These are phyloP conservation scores for Acipenser transmontanus DNA, from an alignment of 2,797 vertebrate species.

Conservation along the genomic window DNA sequence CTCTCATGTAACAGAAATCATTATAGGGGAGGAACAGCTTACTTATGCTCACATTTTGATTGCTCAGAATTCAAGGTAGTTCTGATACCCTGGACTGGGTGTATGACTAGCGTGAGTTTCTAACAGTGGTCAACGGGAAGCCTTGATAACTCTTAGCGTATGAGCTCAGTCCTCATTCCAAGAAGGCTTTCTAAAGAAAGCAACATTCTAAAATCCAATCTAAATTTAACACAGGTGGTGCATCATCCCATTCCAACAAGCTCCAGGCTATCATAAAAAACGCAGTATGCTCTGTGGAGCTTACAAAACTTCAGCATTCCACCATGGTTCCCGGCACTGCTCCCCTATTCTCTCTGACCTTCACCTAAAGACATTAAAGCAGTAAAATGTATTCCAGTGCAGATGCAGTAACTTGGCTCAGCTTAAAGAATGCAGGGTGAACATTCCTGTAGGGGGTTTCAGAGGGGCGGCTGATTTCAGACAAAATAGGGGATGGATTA, in stretches of 20 bases:
- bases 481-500: too few relatives aligned
- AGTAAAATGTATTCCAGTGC: not conserved
- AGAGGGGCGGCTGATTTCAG: not conserved
- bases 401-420: not conserved
- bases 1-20: too few relatives aligned
- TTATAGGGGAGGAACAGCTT: too few relatives aligned
- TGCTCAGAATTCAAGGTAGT: too few relatives aligned
- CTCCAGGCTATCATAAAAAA: constrained; percentile 56
- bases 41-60: too few relatives aligned
- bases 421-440: not conserved
- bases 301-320: constrained; percentile 54
- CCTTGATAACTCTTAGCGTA: not conserved
- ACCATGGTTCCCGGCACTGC: constrained; percentile 51
- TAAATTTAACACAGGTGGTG: constrained; percentile 52
- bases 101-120: too few relatives aligned
- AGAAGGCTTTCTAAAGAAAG: constrained; percentile 29
- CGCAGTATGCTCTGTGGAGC: constrained; percentile 56
- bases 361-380: constrained; percentile 5
- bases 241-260: constrained; percentile 48
- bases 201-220: constrained; percentile 44
- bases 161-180: constrained; percentile 34
- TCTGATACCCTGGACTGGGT: too few relatives aligned
- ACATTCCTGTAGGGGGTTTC: not conserved
- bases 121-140: too few relatives aligned
- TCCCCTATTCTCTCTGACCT: not conserved